phyloP scores from a whole-genome alignment of 2,113 vertebrate genomes.

The Piaya cayana region DNA sequence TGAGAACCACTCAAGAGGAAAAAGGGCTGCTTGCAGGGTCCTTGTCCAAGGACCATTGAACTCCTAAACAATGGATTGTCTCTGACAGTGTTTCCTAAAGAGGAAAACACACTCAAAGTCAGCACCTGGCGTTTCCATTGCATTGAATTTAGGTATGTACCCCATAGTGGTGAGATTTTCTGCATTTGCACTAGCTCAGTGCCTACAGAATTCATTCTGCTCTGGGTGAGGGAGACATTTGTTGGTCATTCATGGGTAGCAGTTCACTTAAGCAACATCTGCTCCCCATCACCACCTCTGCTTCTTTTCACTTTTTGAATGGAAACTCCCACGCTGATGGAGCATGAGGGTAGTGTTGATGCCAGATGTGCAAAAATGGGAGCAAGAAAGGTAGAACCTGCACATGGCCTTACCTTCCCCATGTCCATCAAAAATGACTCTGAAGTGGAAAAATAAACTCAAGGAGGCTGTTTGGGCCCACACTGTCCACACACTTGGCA shows the following conservation, averaged over 20 bases:
- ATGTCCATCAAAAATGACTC: not conserved
- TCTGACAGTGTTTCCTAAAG: not conserved
- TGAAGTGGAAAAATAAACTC: not conserved
- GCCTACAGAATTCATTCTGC: not conserved
- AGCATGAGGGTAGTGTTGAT: accelerated
- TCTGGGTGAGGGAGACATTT: not conserved
- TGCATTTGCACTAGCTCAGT: not conserved
- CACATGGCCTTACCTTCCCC: not conserved
- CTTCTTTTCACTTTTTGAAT: not conserved
- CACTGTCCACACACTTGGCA: accelerated
- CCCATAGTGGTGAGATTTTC: not conserved
- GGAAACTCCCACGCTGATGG: not conserved
- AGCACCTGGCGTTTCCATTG: not conserved
- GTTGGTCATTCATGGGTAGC: not conserved
- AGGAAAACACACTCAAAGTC: not conserved
- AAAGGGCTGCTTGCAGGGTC: not conserved
- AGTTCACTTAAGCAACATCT: not conserved
- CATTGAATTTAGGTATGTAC: not conserved
- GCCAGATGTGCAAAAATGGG: not conserved
- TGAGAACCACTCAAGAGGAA: constrained; percentile 35
- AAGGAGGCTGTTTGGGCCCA: not conserved
- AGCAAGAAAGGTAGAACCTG: not conserved
- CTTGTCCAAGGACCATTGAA: not conserved
- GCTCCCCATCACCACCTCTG: accelerated
- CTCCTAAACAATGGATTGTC: not conserved